Percentiles rank a stretch among this genome's conserved stretches.
These are phyloP conservation scores for Cotesia glomerata DNA, from an alignment of 1,140 invertebrate genomes.

Conservation along the genomic window DNA sequence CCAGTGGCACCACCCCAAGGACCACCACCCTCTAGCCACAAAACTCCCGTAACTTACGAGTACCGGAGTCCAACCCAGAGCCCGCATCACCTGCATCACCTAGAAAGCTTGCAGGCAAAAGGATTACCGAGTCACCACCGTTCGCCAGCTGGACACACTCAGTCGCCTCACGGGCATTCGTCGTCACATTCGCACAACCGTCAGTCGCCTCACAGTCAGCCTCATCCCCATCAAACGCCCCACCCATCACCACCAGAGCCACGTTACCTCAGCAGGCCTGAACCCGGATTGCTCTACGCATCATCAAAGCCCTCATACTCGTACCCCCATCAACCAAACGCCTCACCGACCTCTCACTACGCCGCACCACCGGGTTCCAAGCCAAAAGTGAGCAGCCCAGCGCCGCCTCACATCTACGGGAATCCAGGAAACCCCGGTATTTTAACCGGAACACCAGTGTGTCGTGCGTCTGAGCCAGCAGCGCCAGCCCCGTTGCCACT, in stretches of 20 bases:
- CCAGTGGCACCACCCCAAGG: constrained; percentile 49
- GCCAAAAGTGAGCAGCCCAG: constrained; percentile 79
- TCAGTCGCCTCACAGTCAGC: constrained; percentile 58
- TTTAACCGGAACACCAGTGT: constrained; percentile 68
- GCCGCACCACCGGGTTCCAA: constrained; percentile 62
- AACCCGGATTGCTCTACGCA: constrained; percentile 47
- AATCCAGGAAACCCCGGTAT: constrained; percentile 70
- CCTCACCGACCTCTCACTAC: constrained; percentile 50
- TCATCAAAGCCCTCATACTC: constrained; percentile 52
- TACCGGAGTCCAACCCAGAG: constrained; percentile 67
- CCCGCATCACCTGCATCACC: constrained; percentile 62
- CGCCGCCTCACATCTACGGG: constrained; percentile 79
- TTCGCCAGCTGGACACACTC: constrained; percentile 38
- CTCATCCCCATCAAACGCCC: constrained; percentile 53
- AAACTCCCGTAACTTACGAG: constrained; percentile 62
- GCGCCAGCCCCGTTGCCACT: constrained; percentile 66
- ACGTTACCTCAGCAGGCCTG: constrained; percentile 53
- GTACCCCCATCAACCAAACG: constrained; percentile 49
- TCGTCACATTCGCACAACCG: constrained; percentile 52
- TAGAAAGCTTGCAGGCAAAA: constrained; percentile 50
- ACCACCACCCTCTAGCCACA: constrained; percentile 52
- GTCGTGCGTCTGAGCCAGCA: constrained; percentile 61
- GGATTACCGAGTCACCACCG: constrained; percentile 16
- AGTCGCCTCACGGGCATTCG: constrained; percentile 54
- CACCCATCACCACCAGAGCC: constrained; percentile 65